Conservation (phyloP, 2,113 vertebrate species). For the Myrmecophaga tridactyla region DNA sequence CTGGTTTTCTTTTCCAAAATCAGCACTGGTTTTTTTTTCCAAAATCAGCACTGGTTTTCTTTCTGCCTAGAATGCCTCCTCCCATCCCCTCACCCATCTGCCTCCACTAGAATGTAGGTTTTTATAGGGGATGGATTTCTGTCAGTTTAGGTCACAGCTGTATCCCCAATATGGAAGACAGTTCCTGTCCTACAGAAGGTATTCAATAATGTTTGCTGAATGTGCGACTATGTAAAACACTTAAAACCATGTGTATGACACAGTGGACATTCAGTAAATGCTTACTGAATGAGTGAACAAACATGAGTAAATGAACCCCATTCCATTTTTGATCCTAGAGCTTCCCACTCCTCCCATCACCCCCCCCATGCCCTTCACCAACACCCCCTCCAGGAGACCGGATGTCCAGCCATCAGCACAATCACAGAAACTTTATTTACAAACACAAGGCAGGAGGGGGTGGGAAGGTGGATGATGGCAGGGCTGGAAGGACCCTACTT, state of each 20-base stretch:
- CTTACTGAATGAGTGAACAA: background rate
- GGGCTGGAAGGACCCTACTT: conserved; percentile 81
- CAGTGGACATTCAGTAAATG: background rate
- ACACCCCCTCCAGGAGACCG: background rate
- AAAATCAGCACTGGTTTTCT: background rate
- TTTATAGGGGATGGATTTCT: background rate
- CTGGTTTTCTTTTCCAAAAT: too few relatives aligned
- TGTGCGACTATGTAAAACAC: background rate
- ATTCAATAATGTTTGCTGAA: background rate
- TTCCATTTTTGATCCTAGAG: background rate
- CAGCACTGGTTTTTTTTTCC: too few relatives aligned
- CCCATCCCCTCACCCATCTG: background rate
- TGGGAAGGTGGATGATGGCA: background rate
- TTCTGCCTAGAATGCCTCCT: background rate
- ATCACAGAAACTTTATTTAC: conserved; percentile 71
- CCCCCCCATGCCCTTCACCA: background rate
- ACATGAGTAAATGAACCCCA: background rate
- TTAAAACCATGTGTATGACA: background rate
- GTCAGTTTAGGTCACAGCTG: background rate
- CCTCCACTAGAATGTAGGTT: background rate
- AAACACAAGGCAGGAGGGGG: background rate
- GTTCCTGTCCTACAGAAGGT: background rate
- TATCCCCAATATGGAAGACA: background rate
- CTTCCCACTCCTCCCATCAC: background rate
- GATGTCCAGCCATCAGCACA: conserved; percentile 11